Evolutionary conservation across 2,888 invertebrate genomes (phyloP), one percentile per base, ranked within the genome.

Genomic region (Syritta pipiens): DNA sequence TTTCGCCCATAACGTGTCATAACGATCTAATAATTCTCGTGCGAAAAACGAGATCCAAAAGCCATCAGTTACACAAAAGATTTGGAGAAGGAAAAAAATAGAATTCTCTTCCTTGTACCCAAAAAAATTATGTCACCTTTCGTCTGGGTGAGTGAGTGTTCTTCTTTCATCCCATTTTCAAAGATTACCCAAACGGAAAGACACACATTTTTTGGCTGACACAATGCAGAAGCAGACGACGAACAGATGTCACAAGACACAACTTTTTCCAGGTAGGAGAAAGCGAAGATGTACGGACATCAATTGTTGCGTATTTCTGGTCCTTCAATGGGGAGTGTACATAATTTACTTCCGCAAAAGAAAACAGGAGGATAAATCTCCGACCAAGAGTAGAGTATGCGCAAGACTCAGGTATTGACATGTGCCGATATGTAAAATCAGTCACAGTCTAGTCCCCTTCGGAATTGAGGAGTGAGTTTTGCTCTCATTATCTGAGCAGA

Each of bases 311-410:
- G 71, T 49, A 19, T 9, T 67, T 17, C 20, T 57, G 20, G 14
- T 49, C 37, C 40, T 30, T 37, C 10, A 10, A 3, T 44, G 49
- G 7, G 60, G 35, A n/a, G n/a, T 49, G 60, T 62, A 60, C 74
- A 79, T 72, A 79, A 74, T 68, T 79, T 68, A 79, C 79, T 79
- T 79, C 79, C 79, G 79, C 68, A 74, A 62, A 74, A 79, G n/a
- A n/a, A n/a, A n/a, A n/a, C n/a, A n/a, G n/a, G n/a, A n/a, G n/a
- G n/a, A n/a, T n/a, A n/a, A n/a, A n/a, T n/a, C n/a, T n/a, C n/a
- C n/a, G n/a, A 49, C 59, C 42, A 46, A 63, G 40, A 20, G 62
- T 19, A 69, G 69, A 69, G 69, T 63, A 57, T 71, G 76, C 69
- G 76, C 69, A 76, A 63, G 53, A 69, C 62, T 76, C 63, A 71